These are phyloP conservation scores for Drosophila pseudotakahashii DNA, from an alignment of 2,888 invertebrate genomes.

Conservation along the genomic window DNA sequence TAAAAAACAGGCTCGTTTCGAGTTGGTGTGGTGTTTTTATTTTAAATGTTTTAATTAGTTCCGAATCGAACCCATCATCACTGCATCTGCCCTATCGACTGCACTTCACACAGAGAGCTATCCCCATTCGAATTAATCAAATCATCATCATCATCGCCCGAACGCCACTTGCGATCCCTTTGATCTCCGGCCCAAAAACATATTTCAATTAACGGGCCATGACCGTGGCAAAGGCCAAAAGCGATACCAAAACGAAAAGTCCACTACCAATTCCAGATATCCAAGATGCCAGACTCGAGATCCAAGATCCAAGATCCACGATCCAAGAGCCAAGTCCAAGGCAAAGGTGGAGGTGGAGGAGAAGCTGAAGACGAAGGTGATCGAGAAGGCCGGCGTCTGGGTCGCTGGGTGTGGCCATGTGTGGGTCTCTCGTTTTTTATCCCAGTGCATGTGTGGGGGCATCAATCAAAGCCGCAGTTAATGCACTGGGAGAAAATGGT, in stretches of 20 bases:
- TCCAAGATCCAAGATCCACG: too few species aligned
- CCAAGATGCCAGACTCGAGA: too few species aligned
- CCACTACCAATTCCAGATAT: neutral
- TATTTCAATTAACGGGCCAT: slow-evolving; percentile 79
- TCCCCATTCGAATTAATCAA: slow-evolving; percentile 73
- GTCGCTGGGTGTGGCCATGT: slow-evolving; percentile 29
- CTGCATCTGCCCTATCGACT: slow-evolving; percentile 1
- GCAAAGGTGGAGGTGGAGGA: neutral
- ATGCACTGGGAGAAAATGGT: slow-evolving; percentile 23
- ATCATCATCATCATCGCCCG: slow-evolving; percentile 71
- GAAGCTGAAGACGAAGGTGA: slow-evolving; percentile 33
- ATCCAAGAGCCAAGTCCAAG: slow-evolving; percentile 21
- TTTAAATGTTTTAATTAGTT: slow-evolving; percentile 71
- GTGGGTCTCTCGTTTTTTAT: slow-evolving; percentile 18
- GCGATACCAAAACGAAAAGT: slow-evolving; percentile 5
- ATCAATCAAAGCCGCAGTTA: slow-evolving; percentile 78
- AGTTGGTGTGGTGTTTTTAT: slow-evolving; percentile 2
- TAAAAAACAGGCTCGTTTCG: slow-evolving; percentile 19
- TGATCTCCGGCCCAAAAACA: slow-evolving; percentile 67
- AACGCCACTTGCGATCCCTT: slow-evolving; percentile 52
- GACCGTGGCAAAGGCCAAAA: slow-evolving; percentile 62
- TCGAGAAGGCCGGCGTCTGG: slow-evolving; percentile 38
- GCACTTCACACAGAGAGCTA: slow-evolving; percentile 4
- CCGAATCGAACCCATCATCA: slow-evolving; percentile 21
- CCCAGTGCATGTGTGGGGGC: slow-evolving; percentile 57